These are phyloP conservation scores for Phortica magna DNA, from an alignment of 2,888 invertebrate genomes.

Conservation along the genomic window DNA sequence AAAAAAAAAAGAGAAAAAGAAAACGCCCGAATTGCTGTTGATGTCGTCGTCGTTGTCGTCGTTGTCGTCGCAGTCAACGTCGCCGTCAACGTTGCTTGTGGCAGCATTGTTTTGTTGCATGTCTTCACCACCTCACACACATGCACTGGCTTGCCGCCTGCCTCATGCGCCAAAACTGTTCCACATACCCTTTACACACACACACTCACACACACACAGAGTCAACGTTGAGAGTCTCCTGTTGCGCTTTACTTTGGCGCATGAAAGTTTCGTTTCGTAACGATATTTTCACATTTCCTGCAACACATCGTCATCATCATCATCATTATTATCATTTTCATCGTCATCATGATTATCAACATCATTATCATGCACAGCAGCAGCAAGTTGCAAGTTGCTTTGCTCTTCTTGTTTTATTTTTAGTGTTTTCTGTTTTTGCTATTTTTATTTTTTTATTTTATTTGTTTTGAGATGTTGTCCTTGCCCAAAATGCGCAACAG, in stretches of 20 bases:
- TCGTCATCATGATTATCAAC: neutral
- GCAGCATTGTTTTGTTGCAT: neutral
- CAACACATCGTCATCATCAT: conserved; percentile 47
- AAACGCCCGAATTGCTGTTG: conserved; percentile 20
- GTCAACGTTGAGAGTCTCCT: conserved; percentile 48
- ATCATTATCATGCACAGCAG: conserved; percentile 55
- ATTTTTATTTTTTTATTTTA: conserved; percentile 35
- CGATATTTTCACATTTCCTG: conserved; percentile 72
- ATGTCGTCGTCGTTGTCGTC: conserved; percentile 9
- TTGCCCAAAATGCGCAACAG: conserved; percentile 68
- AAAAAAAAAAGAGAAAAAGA: conserved; percentile 6
- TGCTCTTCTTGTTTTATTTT: conserved; percentile 18
- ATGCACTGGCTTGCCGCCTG: no score
- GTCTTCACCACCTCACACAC: neutral
- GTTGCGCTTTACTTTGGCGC: conserved; percentile 65
- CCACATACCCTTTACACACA: neutral
- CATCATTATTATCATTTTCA: neutral
- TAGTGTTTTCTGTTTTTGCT: conserved; percentile 13
- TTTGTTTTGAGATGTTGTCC: conserved; percentile 49
- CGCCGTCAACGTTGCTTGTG: conserved; percentile 1
- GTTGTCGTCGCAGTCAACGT: conserved; percentile 39
- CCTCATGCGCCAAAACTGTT: no score
- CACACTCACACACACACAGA: conserved; percentile 1
- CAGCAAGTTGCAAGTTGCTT: conserved; percentile 62
- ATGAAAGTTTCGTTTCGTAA: conserved; percentile 63